Base-by-base conservation (phyloP, 2,888 invertebrate species). In the Papilio protenor region DNA sequence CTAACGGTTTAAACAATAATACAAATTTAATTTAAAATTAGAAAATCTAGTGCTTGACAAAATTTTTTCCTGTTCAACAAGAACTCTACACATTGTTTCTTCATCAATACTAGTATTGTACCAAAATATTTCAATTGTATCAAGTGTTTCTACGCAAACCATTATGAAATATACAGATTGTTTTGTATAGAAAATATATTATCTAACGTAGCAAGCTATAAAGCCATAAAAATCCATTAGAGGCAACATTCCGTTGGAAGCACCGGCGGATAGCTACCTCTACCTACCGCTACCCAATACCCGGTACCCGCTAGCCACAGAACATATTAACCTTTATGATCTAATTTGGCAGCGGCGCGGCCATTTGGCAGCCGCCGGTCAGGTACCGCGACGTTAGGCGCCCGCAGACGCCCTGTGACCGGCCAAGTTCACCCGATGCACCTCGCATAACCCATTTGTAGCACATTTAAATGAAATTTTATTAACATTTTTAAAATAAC, bases 271-370 rank as follows among this genome's bases (percentile, higher is more conserved):
- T 84, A 80, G 80, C 81, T 82, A 81, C 81, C 81, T 80, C 74
- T 76, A 79, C 82, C 83, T 40, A 40, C 64, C 33, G 18, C 33
- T 84, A 80, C 80, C 81, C 81, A 81, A 2, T 59, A 23, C 61
- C 61, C 61, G 61, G 23, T 27, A 27, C 61, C 81, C 81, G 81
- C 74, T 77, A 79, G 82, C 83, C 86, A 18, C 77, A 71, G 84
- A 85, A 84, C 89, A 88, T 88, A 88, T 92, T 91, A 92, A 92
- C 93, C 93, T 93, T 91, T 90, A 93, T 87, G 90, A 90, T 87
- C 86, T 89, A 89, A 92, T 93, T 93, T 93, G 93, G 93, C 93
- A 91, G 81, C 81, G 86, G 80, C 61, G 74, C 81, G 83, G 86
- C 86, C 87, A 88, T 92, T 92, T 92, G 92, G 92, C 92, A 92